Base-by-base conservation (phyloP, 2,113 vertebrate genomes). In the Helogale parvula region DNA sequence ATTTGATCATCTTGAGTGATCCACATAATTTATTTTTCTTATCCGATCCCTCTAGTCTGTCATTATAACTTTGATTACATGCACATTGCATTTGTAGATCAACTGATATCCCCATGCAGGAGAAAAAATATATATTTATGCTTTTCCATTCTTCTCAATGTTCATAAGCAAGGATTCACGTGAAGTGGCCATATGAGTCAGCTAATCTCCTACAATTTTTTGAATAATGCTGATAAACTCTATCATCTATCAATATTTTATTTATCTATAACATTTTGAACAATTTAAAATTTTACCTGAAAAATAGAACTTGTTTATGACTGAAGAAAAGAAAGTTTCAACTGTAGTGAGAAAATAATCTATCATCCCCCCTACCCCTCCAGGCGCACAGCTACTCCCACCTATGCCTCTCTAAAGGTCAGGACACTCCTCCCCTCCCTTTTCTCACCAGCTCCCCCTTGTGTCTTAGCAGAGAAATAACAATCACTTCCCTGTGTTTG, bases 361-460 rank as follows among this genome's bases (percentile, higher is more conserved):
- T 7, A 5, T 23, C 12, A 16, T 71, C 35, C 9, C 7, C 63
- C 27, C 4, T 54, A 0, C 27, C 63, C 57, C 57, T 60, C 57
- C 21, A 60, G 21, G 5, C 7, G 17, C 19, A 57, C 6, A 5
- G 5, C 21, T 19, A 60, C 57, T 60, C 21, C 63, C 63, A 65
- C 27, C 3, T 12, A 0, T 19, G 9, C 41, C 7, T 1, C 65
- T 23, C 0, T 11, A 15, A 33, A 50, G 3, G 2, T 94, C 27
- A 79, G 23, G 5, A 2, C 31, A 13, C 8, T 31, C 14, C 11
- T 33, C 25, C 33, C 13, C 2, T 57, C 1, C 5, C 4, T 12
- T 25, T 2, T 14, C 17, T 89, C 7, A 10, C 3, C 1, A 47
- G 60, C 7, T 23, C 12, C 23, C 5, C 31, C 45, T 65, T 35